These are phyloP conservation scores for Tyrannus savana DNA, from an alignment of 2,113 vertebrate genomes.

Conservation along the genomic window DNA sequence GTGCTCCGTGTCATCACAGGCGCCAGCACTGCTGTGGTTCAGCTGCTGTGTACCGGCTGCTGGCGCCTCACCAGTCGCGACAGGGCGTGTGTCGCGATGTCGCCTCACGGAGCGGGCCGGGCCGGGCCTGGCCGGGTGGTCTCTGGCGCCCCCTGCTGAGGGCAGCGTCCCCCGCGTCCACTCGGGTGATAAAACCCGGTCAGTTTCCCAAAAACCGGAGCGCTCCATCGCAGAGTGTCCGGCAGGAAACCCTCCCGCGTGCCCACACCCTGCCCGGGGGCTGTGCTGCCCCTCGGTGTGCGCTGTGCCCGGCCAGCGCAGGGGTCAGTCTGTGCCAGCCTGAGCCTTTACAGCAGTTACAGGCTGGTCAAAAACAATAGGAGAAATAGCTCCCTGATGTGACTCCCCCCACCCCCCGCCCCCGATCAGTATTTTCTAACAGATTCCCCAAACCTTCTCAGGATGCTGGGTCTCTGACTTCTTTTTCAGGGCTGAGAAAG, in stretches of 20 bases:
- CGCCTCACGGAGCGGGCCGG: not conserved
- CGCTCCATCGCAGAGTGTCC: not conserved
- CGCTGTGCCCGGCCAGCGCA: not conserved
- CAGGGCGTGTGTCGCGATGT: not conserved
- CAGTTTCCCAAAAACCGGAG: rapidly evolving
- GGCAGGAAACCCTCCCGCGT: not conserved
- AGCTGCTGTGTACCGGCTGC: too few relatives aligned
- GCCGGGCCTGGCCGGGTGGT: not conserved
- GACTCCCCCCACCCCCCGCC: not conserved
- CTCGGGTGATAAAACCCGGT: rapidly evolving
- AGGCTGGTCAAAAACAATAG: not conserved
- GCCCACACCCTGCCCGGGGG: not conserved
- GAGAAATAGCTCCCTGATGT: not conserved
- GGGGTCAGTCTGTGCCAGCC: not conserved
- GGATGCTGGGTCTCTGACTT: not conserved
- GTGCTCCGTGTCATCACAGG: not conserved
- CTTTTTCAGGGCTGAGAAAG: not conserved
- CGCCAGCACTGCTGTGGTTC: not conserved
- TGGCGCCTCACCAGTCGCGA: not conserved
- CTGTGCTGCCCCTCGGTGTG: rapidly evolving
- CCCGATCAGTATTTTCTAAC: not conserved
- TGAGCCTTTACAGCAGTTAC: not conserved
- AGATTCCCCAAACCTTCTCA: not conserved
- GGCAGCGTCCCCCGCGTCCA: not conserved
- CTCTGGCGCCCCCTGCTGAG: not conserved